phyloP scores from a whole-genome alignment of 92 coral and sea anemone genomes.

The Virgularia gustaviana region DNA sequence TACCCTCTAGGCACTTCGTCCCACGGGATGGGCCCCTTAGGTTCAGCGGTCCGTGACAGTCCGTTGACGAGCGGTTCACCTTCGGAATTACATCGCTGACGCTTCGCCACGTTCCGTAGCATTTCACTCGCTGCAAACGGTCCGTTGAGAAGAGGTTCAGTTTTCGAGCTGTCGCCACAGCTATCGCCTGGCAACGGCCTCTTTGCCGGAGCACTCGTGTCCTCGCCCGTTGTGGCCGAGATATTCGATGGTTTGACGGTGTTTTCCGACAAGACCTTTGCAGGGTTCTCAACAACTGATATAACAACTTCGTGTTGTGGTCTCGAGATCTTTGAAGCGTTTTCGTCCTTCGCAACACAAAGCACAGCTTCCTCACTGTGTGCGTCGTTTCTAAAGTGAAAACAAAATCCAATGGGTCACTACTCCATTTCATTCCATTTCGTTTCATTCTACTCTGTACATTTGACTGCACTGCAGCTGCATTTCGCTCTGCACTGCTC shows the following conservation, averaged over 20 bases:
- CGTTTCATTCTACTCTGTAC: too few relatives aligned
- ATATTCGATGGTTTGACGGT: not conserved
- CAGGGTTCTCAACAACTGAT: conserved; percentile 30
- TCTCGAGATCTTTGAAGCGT: conserved; percentile 12
- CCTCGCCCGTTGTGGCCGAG: not conserved
- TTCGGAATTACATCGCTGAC: conserved; percentile 24
- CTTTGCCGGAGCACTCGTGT: not conserved
- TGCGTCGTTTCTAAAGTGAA: too few relatives aligned
- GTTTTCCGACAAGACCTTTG: not conserved
- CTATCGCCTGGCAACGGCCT: conserved; percentile 28
- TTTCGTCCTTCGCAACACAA: conserved; percentile 34
- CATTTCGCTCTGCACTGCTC: too few relatives aligned
- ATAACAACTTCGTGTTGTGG: conserved; percentile 19
- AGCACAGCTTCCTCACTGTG: too few relatives aligned
- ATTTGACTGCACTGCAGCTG: too few relatives aligned
- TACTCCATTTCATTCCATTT: too few relatives aligned
- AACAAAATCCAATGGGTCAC: too few relatives aligned
- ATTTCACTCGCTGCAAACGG: conserved; percentile 38
- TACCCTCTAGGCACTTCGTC: conserved; percentile 14
- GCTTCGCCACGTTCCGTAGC: conserved; percentile 35
- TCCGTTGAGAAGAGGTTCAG: conserved; percentile 6
- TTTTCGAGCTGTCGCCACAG: not conserved
- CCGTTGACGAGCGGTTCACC: conserved; percentile 23
- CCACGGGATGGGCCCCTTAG: conserved; percentile 23
- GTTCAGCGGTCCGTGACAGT: not conserved